Conservation (phyloP, 2,888 invertebrate species). For the Perithous albicinctus region DNA sequence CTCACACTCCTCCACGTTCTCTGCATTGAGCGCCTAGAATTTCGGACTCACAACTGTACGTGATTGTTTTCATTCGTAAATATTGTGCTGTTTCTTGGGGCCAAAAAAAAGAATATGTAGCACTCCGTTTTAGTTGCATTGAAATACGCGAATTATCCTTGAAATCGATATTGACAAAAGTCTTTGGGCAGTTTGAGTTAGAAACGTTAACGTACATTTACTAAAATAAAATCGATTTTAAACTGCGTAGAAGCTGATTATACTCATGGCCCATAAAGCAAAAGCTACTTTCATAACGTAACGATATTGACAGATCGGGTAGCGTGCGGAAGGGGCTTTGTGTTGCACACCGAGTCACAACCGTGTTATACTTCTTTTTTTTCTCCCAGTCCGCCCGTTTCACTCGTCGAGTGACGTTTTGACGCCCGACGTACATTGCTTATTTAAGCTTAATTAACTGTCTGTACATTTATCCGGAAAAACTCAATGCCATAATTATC, state of each 20-base stretch:
- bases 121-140: background rate
- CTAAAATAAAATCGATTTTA: background rate
- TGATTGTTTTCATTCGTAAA: background rate
- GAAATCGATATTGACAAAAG: background rate
- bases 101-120: background rate
- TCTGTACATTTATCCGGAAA: conserved; percentile 29
- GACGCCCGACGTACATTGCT: conserved; percentile 4
- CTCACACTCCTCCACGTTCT: conserved; percentile 17
- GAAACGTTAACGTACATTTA: background rate
- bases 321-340: conserved; percentile 11
- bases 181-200: background rate
- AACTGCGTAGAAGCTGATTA: conserved; percentile 34
- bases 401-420: conserved; percentile 38
- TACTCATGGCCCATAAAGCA: conserved; percentile 10
- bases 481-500: conserved; percentile 13
- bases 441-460: conserved; percentile 52
- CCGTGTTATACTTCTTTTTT: conserved; percentile 44
- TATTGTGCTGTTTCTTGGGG: background rate
- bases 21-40: conserved; percentile 20
- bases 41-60: conserved; percentile 20
- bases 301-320: conserved; percentile 43
- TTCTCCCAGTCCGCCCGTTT: conserved; percentile 22
- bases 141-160: background rate
- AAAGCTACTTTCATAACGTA: conserved; percentile 3
- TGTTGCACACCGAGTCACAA: conserved; percentile 15